phyloP scores from a whole-genome alignment of 1,140 invertebrate genomes.

The Hypothenemus hampei region DNA sequence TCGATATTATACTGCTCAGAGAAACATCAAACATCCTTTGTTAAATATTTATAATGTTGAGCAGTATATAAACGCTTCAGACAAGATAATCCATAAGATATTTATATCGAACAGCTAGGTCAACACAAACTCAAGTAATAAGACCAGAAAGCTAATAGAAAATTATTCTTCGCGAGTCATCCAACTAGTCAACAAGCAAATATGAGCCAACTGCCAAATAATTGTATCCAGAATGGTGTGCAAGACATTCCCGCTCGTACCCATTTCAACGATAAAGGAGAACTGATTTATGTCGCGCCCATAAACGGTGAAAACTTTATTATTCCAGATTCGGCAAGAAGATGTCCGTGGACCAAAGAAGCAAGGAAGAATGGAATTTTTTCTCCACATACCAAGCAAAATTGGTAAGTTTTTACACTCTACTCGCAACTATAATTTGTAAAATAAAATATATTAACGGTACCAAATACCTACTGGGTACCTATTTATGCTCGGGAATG shows the following conservation, averaged over 20 bases:
- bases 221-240: no score
- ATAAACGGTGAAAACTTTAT: slow-evolving; percentile 26
- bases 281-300: slow-evolving; percentile 16
- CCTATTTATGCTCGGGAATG: no score
- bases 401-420: slow-evolving; percentile 22
- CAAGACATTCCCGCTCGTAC: not conserved
- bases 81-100: slow-evolving; percentile 12
- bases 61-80: slow-evolving; percentile 3
- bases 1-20: not conserved
- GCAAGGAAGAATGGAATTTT: slow-evolving; percentile 3
- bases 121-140: slow-evolving; percentile 8
- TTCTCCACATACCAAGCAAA: slow-evolving; percentile 13
- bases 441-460: no score
- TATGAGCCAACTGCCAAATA: no score
- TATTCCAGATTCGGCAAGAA: slow-evolving; percentile 22
- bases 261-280: slow-evolving; percentile 1
- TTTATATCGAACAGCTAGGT: slow-evolving; percentile 8
- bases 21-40: not conserved
- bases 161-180: no score
- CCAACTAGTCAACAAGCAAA: no score
- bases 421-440: no score
- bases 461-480: no score
- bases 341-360: slow-evolving; percentile 16
- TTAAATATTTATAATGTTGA: not conserved
- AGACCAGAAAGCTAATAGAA: no score